Evolutionary conservation across 2,888 invertebrate genomes (phyloP).

Genomic region (Campoplex nolae): DNA sequence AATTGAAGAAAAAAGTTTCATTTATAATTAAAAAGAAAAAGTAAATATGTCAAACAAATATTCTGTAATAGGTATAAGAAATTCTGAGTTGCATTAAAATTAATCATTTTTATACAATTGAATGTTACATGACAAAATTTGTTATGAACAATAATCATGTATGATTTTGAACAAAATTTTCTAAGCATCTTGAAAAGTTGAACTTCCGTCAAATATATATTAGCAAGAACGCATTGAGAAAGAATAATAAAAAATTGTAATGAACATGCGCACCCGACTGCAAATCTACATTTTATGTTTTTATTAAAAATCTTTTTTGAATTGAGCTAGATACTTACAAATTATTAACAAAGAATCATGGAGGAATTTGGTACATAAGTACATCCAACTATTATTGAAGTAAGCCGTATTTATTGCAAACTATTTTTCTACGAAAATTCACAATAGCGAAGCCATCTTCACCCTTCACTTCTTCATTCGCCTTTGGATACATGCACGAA

Average conservation of each 20-base stretch:
- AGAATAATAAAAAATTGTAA: neutral
- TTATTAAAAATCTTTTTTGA: neutral
- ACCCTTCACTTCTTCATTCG: neutral
- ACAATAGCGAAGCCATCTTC: neutral
- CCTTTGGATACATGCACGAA: neutral
- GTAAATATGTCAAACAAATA: neutral
- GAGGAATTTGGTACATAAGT: neutral
- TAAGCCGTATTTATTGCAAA: neutral
- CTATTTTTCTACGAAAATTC: neutral
- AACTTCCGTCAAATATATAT: neutral
- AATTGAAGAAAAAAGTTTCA: neutral
- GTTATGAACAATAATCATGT: neutral
- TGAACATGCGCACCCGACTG: neutral
- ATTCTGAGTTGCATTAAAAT: neutral
- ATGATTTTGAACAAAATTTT: neutral
- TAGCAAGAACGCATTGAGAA: neutral
- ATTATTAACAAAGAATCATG: neutral
- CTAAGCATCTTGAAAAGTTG: neutral
- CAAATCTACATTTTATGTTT: neutral
- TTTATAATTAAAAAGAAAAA: neutral
- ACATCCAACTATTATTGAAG: neutral
- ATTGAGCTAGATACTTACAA: neutral
- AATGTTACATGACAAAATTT: neutral
- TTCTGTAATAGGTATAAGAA: neutral
- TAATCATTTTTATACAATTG: neutral